Percentiles rank a stretch among this genome's conserved stretches.
Conservation (phyloP, 2,888 invertebrate genomes). For the Drosophila conformis region DNA sequence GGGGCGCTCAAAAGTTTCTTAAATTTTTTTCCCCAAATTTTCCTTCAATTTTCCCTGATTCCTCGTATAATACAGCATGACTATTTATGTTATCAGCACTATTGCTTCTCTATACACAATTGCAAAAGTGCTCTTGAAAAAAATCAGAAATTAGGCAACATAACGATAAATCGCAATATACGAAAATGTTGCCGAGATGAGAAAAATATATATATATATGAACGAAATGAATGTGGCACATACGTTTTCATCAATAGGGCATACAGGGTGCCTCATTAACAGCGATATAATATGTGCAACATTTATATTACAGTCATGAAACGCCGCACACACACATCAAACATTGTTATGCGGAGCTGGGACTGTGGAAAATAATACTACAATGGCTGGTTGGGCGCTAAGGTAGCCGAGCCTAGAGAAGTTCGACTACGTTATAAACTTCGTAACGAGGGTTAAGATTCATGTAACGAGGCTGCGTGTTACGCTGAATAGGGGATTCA, state of each 20-base stretch:
- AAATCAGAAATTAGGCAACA: not conserved
- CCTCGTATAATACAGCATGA: not conserved
- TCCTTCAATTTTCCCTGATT: not conserved
- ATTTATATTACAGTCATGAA: conserved; percentile 78
- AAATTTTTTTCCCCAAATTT: not conserved
- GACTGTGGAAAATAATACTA: conserved; percentile 66
- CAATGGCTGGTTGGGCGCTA: not conserved
- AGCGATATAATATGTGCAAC: conserved; percentile 67
- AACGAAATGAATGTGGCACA: conserved; percentile 49
- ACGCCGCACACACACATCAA: conserved; percentile 77
- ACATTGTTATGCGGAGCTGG: conserved; percentile 80
- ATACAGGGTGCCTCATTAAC: conserved; percentile 51
- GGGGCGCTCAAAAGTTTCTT: not conserved
- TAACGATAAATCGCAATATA: not conserved
- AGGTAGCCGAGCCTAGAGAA: not conserved
- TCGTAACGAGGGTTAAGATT: not conserved
- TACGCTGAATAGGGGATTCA: conserved; percentile 75
- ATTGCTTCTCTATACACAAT: not conserved
- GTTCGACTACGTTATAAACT: not conserved
- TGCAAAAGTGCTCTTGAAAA: not conserved
- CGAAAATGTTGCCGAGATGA: not conserved
- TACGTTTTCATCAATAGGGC: conserved; percentile 67
- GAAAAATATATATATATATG: not conserved
- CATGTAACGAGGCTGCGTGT: conserved; percentile 85
- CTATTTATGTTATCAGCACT: not conserved